Percentiles rank a stretch among this genome's conserved stretches.
Evolutionary conservation across 2,888 invertebrate species (phyloP).

Genomic region (Hydraecia micacea): DNA sequence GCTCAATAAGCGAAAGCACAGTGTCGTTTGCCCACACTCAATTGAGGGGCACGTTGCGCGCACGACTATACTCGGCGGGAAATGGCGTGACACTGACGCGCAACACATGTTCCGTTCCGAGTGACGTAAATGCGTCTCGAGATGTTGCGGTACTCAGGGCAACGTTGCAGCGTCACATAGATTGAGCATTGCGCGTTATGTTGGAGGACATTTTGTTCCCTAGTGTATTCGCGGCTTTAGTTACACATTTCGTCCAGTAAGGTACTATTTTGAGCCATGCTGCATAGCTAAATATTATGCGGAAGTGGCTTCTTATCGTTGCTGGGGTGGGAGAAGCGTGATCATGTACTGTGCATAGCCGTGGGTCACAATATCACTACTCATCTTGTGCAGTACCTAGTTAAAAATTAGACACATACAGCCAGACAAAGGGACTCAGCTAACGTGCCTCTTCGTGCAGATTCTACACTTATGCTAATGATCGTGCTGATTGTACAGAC

Average conservation of each 20-base stretch:
- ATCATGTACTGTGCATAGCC: neutral
- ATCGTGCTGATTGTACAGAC: neutral
- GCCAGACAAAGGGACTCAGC: neutral
- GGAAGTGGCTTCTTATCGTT: neutral
- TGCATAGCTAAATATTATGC: neutral
- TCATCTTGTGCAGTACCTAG: neutral
- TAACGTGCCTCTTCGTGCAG: neutral
- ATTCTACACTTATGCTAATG: neutral
- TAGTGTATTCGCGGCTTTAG: neutral
- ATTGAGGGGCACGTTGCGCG: neutral
- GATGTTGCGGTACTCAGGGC: neutral
- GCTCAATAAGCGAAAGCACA: neutral
- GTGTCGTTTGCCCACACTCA: neutral
- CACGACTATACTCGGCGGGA: neutral
- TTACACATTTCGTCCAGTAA: too few relatives aligned
- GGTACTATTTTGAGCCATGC: neutral
- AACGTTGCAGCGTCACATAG: neutral
- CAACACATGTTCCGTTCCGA: neutral
- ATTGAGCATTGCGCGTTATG: neutral
- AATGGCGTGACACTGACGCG: neutral
- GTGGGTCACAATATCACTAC: neutral
- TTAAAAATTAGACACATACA: neutral
- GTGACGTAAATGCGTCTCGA: neutral
- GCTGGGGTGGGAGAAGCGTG: neutral
- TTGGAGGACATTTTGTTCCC: neutral